phyloP scores from a whole-genome alignment of 2,113 vertebrate genomes.

The Sylvilagus bachmani region DNA sequence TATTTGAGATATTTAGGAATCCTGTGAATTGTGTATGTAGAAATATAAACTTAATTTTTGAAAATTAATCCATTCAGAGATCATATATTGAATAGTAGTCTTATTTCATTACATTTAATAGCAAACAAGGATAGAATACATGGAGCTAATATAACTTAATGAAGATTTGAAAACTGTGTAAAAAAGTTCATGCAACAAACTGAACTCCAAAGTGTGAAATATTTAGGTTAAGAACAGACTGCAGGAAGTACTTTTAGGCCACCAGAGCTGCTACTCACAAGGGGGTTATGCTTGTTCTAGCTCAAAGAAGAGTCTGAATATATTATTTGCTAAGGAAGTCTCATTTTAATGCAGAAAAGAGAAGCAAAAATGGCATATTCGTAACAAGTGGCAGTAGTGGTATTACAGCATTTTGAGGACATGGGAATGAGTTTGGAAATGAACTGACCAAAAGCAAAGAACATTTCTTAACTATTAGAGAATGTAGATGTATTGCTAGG shows the following conservation, averaged over 20 bases:
- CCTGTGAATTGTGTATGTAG: background rate
- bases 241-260: background rate
- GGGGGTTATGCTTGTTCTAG: constrained; percentile 9
- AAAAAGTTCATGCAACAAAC: background rate
- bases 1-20: background rate
- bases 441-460: constrained; percentile 33
- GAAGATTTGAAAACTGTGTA: constrained; percentile 8
- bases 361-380: background rate
- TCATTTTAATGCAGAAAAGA: constrained; percentile 3
- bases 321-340: constrained; percentile 5
- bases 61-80: background rate
- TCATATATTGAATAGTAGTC: background rate
- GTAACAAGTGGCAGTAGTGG: background rate
- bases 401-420: constrained; percentile 11
- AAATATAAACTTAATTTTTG: constrained; percentile 21
- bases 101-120: background rate
- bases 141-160: background rate
- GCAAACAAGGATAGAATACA: background rate
- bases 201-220: constrained; percentile 21
- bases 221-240: constrained; percentile 20
- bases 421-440: constrained; percentile 10
- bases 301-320: constrained; percentile 47
- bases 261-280: constrained; percentile 8
- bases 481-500: background rate
- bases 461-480: background rate